These are phyloP conservation scores for Campylomormyrus tamandua DNA, from an alignment of 2,113 vertebrate genomes.

Conservation along the genomic window DNA sequence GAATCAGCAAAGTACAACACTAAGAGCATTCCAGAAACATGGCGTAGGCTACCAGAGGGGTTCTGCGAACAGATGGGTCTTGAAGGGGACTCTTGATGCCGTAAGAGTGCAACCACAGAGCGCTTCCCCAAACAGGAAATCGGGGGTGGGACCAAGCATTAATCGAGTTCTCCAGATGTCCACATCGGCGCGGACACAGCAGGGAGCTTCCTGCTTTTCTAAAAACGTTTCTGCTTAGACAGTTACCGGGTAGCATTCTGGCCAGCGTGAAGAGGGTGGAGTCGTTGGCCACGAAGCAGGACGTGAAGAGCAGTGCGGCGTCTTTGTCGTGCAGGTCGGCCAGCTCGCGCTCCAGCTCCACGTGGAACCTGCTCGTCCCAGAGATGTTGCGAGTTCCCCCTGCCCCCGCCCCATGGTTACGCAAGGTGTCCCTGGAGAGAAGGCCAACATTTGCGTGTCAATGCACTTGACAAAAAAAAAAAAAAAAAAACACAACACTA, in stretches of 20 bases:
- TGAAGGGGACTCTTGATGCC: background rate
- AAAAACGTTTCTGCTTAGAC: background rate
- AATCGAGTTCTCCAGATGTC: background rate
- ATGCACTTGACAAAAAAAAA: background rate
- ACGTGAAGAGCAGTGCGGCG: conserved; percentile 85
- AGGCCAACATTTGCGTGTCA: background rate
- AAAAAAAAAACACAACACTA: background rate
- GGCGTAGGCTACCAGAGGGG: background rate
- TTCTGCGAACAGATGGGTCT: background rate
- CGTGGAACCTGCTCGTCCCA: conserved; percentile 93
- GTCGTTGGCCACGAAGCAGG: conserved; percentile 95
- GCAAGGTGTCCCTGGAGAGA: conserved; percentile 73
- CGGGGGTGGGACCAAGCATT: background rate
- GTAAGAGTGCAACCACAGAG: background rate
- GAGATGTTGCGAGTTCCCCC: conserved; percentile 96
- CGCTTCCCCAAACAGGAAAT: background rate
- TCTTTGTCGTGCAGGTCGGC: conserved; percentile 93
- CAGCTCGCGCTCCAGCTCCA: conserved; percentile 84
- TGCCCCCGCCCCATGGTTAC: conserved; percentile 85
- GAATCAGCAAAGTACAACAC: background rate
- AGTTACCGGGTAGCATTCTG: conserved; percentile 86
- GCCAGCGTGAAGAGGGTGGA: conserved; percentile 95
- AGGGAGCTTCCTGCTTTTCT: background rate
- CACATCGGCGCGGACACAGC: background rate
- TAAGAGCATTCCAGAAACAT: background rate